Percentiles rank a stretch among this genome's conserved stretches.
Conservation (phyloP, 2,888 invertebrate genomes). For the Drosophila pegasa region DNA sequence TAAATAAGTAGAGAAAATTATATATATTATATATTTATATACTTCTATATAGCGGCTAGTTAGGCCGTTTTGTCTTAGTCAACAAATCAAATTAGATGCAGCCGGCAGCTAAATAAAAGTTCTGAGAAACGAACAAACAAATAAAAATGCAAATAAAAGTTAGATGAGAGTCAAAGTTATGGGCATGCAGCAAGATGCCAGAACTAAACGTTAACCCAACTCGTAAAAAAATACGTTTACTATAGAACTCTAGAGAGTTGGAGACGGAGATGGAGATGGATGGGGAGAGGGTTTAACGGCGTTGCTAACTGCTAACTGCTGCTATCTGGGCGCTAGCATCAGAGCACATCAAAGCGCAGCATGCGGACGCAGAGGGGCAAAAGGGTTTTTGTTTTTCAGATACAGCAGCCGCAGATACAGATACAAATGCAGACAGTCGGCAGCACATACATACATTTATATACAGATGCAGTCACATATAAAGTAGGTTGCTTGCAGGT, state of each 20-base stretch:
- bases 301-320: conserved; percentile 53
- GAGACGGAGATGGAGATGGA: conserved; percentile 1
- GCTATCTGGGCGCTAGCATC: conserved; percentile 66
- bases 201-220: conserved; percentile 40
- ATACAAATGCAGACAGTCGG: conserved; percentile 25
- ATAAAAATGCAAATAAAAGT: conserved; percentile 74
- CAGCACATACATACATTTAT: conserved; percentile 40
- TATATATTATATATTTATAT: neutral
- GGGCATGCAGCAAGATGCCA: conserved; percentile 47
- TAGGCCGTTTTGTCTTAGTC: conserved; percentile 23
- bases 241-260: conserved; percentile 22
- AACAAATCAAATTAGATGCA: conserved; percentile 45
- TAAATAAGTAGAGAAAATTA: conserved; percentile 22
- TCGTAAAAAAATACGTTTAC: conserved; percentile 57
- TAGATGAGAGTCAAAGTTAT: conserved; percentile 63
- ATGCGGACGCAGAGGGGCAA: conserved; percentile 7
- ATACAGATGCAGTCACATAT: conserved; percentile 67
- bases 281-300: conserved; percentile 40
- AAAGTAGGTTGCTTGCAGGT: conserved; percentile 69
- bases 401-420: conserved; percentile 53
- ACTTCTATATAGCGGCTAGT: neutral
- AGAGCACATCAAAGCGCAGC: conserved; percentile 69
- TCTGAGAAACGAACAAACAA: conserved; percentile 48
- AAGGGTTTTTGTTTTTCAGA: conserved; percentile 28
- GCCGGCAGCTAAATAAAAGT: conserved; percentile 28